phyloP scores from a whole-genome alignment of 2,113 vertebrate genomes.

The Todiramphus chloris region DNA sequence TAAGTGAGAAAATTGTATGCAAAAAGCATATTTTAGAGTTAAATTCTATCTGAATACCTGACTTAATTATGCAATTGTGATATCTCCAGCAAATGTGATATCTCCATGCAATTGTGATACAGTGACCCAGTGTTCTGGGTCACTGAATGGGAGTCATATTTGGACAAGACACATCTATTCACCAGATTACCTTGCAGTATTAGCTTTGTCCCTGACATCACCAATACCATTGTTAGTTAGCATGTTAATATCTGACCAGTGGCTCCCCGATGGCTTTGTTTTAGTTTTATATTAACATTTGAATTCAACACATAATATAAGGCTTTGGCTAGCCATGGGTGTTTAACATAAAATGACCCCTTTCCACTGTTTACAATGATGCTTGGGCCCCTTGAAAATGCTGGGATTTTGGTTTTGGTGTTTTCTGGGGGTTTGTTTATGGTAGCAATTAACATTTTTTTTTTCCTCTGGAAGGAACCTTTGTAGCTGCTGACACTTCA shows the following conservation, averaged over 20 bases:
- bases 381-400: neutral
- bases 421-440: neutral
- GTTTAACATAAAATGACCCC: neutral
- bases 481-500: neutral
- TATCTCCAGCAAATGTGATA: neutral
- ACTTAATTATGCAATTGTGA: neutral
- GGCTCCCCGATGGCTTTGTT: neutral
- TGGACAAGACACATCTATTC: neutral
- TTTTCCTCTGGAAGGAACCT: accelerated
- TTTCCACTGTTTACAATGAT: neutral
- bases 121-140: neutral
- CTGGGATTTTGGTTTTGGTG: neutral
- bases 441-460: neutral
- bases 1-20: neutral
- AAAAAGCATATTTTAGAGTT: neutral
- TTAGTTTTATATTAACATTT: neutral
- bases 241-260: neutral
- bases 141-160: neutral
- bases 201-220: neutral
- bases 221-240: neutral
- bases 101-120: neutral
- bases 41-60: neutral
- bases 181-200: neutral
- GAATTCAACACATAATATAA: neutral
- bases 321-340: neutral